Base-by-base conservation (phyloP, 2,113 vertebrate species). In the Emydura subglobosa region DNA sequence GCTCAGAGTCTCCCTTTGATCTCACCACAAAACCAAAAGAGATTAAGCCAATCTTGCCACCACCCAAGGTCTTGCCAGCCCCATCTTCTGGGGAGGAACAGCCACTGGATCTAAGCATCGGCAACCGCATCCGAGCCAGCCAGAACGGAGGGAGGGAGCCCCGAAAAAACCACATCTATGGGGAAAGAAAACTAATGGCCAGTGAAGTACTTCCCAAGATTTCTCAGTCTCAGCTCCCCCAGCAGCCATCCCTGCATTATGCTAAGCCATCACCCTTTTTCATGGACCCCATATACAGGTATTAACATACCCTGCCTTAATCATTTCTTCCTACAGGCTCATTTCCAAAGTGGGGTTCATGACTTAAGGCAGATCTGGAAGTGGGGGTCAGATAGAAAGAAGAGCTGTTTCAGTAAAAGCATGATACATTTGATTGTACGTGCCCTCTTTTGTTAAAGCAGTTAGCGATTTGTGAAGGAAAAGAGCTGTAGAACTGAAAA, bases 231-330 rank as follows among this genome's bases (percentile, higher is more conserved):
- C 99, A 99, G 83, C 98, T 99, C 95, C 99, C 99, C 88, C 99
- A 99, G 88, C 99, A 99, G 89, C 99, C 99, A 0, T 98, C 99
- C 68, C 98, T 99, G 97, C 99, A 99, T 98, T 99, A 99, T 1
- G 99, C 99, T 97, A 99, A 99, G 98, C 99, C 99, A 74, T 99
- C 99, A 0, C 99, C 99, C 82, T 99, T 99, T 97, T 99, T 99
- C 99, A 99, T 99, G 99, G 99, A 99, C 97, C 99, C 99, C 92
- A 99, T 99, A 95, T 99, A 99, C 99, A 99, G 99, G 99, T 99
- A 99, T 98, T 99, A 98, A 98, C 98, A 98, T 97, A 98, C 98
- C 98, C 98, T 97, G 94, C 94, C 97, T 97, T 98, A 96, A 91
- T 79, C 7, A 0, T 16, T 94, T 68, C 22, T 86, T 78, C 91